Evolutionary conservation across 2,113 vertebrate genomes (phyloP).

Genomic region (Myiopsitta monachus): DNA sequence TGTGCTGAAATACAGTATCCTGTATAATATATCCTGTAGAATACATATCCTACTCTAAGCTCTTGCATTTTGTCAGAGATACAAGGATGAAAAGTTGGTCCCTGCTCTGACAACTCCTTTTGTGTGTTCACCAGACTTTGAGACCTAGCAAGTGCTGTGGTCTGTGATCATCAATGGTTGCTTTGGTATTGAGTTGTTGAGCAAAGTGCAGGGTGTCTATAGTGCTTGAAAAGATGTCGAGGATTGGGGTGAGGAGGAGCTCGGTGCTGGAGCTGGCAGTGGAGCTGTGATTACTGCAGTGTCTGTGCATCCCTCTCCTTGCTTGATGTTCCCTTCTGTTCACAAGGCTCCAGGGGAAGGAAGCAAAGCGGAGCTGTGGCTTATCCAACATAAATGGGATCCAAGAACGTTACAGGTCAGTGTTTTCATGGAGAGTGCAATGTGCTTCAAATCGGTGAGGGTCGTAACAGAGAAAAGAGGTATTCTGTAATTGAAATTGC

Average conservation of each 20-base stretch:
- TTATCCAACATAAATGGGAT: background rate
- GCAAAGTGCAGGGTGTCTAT: background rate
- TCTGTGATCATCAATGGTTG: background rate
- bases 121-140: background rate
- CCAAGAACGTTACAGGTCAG: background rate
- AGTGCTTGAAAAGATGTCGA: background rate
- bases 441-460: rapidly evolving
- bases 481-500: background rate
- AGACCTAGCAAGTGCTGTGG: background rate
- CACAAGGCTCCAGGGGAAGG: rapidly evolving
- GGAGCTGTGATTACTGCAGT: rapidly evolving
- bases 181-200: background rate
- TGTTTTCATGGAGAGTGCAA: background rate
- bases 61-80: background rate
- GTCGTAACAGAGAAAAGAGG: rapidly evolving
- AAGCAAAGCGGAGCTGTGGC: background rate
- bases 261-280: background rate
- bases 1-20: background rate
- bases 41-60: background rate
- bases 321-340: background rate
- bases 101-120: background rate
- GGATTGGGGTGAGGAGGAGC: background rate
- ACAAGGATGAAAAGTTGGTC: background rate
- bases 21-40: background rate
- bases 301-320: rapidly evolving